Evolutionary conservation across 2,113 vertebrate genomes (phyloP).

Genomic region (Rhinoderma darwinii): DNA sequence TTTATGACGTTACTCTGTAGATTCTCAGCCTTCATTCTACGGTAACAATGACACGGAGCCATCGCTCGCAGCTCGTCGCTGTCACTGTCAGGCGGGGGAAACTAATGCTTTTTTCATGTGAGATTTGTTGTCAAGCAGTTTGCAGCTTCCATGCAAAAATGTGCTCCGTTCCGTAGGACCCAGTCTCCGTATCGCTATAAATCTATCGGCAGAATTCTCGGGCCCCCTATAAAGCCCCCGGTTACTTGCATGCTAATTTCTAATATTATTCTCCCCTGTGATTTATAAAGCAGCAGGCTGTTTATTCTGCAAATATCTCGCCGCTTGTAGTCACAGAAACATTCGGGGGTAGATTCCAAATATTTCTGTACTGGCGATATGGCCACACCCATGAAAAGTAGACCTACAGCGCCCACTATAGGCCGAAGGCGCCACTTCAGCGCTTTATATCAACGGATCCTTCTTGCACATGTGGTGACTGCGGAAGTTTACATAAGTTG

Average conservation of each 20-base stretch:
- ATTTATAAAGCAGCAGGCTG: slow-evolving; percentile 17
- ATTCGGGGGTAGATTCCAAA: slow-evolving; percentile 23
- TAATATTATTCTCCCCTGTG: slow-evolving; percentile 32
- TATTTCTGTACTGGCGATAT: slow-evolving; percentile 8
- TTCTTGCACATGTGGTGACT: slow-evolving; percentile 2
- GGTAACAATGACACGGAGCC: background rate
- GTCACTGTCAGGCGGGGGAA: background rate
- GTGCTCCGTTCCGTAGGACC: background rate
- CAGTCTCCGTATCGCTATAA: background rate
- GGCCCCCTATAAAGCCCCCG: background rate
- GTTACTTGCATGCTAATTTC: slow-evolving; percentile 22
- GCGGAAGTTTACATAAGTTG: background rate
- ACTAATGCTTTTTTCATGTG: background rate
- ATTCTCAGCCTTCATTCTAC: background rate
- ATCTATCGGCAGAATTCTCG: background rate
- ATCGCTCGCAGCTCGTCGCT: background rate
- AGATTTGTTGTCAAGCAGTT: background rate
- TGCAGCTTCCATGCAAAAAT: background rate
- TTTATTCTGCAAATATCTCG: slow-evolving; percentile 35
- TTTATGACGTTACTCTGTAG: background rate
- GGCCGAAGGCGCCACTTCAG: background rate
- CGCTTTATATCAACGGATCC: background rate
- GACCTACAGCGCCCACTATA: slow-evolving; percentile 50
- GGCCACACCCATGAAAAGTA: slow-evolving; percentile 58
- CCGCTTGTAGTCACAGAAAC: slow-evolving; percentile 23